Conservation (phyloP, 2,113 vertebrate species). For the Crypturellus undulatus region DNA sequence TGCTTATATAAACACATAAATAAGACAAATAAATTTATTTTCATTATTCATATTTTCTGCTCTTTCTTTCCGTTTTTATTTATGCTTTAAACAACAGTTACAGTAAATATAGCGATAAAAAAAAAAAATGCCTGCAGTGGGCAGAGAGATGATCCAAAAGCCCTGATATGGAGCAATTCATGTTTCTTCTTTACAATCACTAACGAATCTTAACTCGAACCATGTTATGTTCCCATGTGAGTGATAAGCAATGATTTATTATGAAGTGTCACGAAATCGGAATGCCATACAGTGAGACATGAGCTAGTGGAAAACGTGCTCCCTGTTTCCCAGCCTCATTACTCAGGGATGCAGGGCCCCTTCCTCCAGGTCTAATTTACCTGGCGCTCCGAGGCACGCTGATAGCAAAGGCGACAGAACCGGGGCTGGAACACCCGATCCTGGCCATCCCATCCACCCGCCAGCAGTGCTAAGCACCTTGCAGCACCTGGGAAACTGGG, state of each 20-base stretch:
- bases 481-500: background rate
- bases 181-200: conserved; percentile 81
- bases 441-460: background rate
- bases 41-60: conserved; percentile 75
- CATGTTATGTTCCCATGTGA: conserved; percentile 80
- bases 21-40: conserved; percentile 80
- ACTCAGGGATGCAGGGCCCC: conserved; percentile 78
- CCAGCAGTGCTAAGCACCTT: background rate
- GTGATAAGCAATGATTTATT: conserved; percentile 85
- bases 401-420: background rate
- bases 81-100: conserved; percentile 79
- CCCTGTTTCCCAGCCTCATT: conserved; percentile 81
- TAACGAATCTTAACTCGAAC: conserved; percentile 84
- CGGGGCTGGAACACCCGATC: background rate
- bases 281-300: conserved; percentile 79
- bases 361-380: conserved; percentile 76
- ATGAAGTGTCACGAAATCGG: conserved; percentile 80
- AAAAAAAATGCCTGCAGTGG: conserved; percentile 67
- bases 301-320: conserved; percentile 81
- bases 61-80: conserved; percentile 76
- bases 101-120: conserved; percentile 75
- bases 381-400: conserved; percentile 23
- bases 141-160: conserved; percentile 76
- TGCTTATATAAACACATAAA: conserved; percentile 77
- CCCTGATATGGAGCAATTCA: conserved; percentile 75